Evolutionary conservation across 1,140 invertebrate species (phyloP), one percentile per base, ranked within the genome.

Genomic region (Drosophila parvula): DNA sequence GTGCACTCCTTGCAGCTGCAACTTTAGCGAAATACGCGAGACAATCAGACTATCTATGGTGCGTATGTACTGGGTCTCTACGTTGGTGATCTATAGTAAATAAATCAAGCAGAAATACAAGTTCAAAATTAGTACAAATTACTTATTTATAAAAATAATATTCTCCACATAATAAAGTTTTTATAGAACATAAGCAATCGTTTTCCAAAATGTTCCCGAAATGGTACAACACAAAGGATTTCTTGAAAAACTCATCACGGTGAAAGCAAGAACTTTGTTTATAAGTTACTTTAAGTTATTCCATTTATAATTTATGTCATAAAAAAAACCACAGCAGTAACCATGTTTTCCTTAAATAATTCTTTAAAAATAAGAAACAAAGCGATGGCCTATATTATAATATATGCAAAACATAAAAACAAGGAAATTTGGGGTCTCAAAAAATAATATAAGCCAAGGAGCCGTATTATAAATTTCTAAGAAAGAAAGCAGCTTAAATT

Each of bases 31-130:
- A 56, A 91, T 83, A 45, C 89, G 90, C 36, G 91, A 84, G 32
- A 83, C 85, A 79, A 90, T 89, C 73, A 92, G 75, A 80, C 81
- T 85, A 81, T 90, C 92, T 61, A 91, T 71, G 48, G 91, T 91
- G 40, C 74, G 82, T 38, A 92, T 90, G 50, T 82, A 92, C 75
- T 91, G 79, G 7, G 80, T 79, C 58, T 92, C 91, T 43, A 74
- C 71, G 27, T 77, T 81, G 50, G 76, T 77, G 44, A 91, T 78
- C 90, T 91, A 58, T 16, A 47, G 43, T 6, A 56, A 71, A 51
- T 28, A 50, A 38, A 16, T 4, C 5, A 3, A 11, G 9, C 7
- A 40, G 28, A n/a, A 18, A 18, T n/a, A 28, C 27, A 27, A 9
- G 9, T 55, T 22, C 1, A 3, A 22, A 22, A 22, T 22, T 22